Percentiles rank a stretch among this genome's conserved stretches.
phyloP scores from a whole-genome alignment of 2,888 invertebrate genomes.

The Psylliodes chrysocephalus region DNA sequence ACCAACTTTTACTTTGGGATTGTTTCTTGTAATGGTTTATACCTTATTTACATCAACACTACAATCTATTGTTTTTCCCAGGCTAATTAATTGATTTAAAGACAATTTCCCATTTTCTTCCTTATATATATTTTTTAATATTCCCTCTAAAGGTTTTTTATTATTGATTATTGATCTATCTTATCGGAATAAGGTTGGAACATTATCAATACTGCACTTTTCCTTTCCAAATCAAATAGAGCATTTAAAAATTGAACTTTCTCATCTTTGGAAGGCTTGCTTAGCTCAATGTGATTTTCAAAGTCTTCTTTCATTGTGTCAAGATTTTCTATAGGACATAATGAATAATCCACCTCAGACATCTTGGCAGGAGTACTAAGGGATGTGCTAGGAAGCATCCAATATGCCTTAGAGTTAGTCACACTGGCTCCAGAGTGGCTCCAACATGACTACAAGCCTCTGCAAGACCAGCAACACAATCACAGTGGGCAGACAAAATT shows the following conservation, averaged over 20 bases:
- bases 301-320: not conserved
- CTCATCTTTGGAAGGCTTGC: not conserved
- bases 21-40: conserved; percentile 21
- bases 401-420: too few species aligned
- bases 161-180: not conserved
- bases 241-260: not conserved
- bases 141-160: conserved; percentile 5
- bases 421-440: not conserved
- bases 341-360: too few species aligned
- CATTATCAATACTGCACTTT: conserved; percentile 1
- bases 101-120: not conserved
- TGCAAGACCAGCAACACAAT: too few species aligned
- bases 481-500: too few species aligned
- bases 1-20: too few species aligned
- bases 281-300: not conserved
- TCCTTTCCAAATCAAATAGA: not conserved
- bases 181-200: conserved; percentile 2
- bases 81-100: too few species aligned
- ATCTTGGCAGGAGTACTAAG: too few species aligned
- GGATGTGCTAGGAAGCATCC: too few species aligned
- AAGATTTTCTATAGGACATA: not conserved
- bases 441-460: too few species aligned
- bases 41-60: conserved; percentile 5
- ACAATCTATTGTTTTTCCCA: conserved; percentile 11
- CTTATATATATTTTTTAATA: conserved; percentile 1